Conservation (phyloP, 2,797 vertebrate species). For the Argya squamiceps region DNA sequence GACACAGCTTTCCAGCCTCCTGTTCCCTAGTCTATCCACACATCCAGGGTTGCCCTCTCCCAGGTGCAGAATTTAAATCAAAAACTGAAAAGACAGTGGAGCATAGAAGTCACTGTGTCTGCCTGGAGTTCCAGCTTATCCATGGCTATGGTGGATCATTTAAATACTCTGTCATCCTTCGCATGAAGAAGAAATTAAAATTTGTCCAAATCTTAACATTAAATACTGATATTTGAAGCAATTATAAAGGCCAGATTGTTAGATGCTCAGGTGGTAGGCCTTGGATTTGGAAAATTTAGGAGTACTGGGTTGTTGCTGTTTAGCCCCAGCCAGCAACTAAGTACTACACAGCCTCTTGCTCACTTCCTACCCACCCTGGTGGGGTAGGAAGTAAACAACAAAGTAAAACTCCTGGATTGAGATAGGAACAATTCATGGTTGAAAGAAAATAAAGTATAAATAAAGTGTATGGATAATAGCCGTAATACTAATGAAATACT, state of each 20-base stretch:
- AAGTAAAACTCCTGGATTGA: neutral
- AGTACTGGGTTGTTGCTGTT: neutral
- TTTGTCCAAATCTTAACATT: neutral
- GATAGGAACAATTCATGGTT: neutral
- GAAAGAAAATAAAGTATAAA: neutral
- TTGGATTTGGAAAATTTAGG: neutral
- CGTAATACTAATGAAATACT: neutral
- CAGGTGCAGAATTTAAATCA: neutral
- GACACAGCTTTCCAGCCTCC: neutral
- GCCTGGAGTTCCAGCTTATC: neutral
- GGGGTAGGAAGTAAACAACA: neutral
- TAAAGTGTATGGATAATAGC: too few relatives aligned
- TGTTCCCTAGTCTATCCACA: neutral
- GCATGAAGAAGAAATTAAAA: neutral
- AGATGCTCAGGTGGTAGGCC: neutral
- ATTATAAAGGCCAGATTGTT: neutral
- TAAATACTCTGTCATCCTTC: neutral
- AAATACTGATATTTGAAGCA: neutral
- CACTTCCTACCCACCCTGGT: neutral
- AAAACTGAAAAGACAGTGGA: neutral
- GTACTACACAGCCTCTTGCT: neutral
- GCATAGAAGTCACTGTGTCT: neutral
- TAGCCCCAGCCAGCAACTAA: neutral
- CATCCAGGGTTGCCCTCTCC: neutral
- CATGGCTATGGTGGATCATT: neutral